phyloP scores from a whole-genome alignment of 2,888 invertebrate species.

The Ryuthela nishihirai region DNA sequence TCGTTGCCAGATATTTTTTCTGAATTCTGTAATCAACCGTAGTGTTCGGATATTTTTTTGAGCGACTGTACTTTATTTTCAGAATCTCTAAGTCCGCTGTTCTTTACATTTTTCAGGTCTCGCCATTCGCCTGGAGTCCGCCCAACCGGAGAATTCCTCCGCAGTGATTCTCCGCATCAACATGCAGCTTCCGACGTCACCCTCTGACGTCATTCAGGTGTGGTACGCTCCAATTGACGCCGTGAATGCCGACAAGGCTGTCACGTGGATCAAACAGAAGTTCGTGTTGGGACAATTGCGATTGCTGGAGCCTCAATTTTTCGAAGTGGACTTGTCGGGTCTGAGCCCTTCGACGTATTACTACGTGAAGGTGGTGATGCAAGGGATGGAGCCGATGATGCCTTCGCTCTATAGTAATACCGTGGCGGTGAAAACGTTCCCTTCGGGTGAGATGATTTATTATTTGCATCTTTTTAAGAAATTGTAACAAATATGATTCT shows the following conservation, averaged over 20 bases:
- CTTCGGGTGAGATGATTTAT: conserved; percentile 2
- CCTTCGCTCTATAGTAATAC: conserved; percentile 36
- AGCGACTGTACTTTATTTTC: too few relatives aligned
- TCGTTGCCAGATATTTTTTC: too few relatives aligned
- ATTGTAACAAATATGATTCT: too few relatives aligned
- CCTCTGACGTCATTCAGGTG: background rate
- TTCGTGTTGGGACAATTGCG: background rate
- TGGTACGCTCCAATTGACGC: conserved; percentile 1
- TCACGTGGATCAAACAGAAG: conserved; percentile 2
- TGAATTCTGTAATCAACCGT: too few relatives aligned
- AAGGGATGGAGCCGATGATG: background rate
- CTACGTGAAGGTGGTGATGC: conserved; percentile 63
- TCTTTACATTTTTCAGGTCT: background rate
- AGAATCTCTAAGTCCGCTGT: background rate
- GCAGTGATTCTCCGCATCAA: background rate
- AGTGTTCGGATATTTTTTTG: too few relatives aligned
- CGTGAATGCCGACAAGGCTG: background rate
- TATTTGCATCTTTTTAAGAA: too few relatives aligned
- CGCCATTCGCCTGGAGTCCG: background rate
- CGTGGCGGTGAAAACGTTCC: conserved; percentile 31
- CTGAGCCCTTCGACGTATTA: conserved; percentile 75
- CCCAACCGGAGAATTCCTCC: background rate
- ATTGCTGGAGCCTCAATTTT: background rate
- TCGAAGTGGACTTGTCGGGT: conserved; percentile 60
- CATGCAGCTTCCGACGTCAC: background rate